phyloP scores from a whole-genome alignment of 2,888 invertebrate genomes.

The Agrotis ipsilon region DNA sequence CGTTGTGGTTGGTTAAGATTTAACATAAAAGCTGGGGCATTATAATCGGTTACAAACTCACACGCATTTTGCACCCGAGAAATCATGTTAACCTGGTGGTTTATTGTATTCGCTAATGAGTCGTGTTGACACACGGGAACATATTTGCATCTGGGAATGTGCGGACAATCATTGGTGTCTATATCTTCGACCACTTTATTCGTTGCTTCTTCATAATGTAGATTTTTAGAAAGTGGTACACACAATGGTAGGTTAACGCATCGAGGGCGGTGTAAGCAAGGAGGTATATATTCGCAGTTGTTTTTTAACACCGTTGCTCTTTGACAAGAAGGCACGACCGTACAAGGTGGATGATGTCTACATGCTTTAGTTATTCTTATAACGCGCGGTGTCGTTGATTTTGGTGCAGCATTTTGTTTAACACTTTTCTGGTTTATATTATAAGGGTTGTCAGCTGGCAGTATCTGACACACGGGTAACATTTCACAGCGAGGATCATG shows the following conservation, averaged over 20 bases:
- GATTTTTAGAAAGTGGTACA: conserved; percentile 79
- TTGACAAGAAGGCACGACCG: conserved; percentile 87
- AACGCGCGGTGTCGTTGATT: conserved; percentile 71
- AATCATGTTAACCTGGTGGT: conserved; percentile 69
- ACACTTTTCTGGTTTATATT: conserved; percentile 67
- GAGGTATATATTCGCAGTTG: conserved; percentile 83
- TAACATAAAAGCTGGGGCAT: conserved; percentile 61
- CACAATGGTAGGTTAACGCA: conserved; percentile 86
- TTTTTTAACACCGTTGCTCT: conserved; percentile 81
- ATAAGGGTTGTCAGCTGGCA: conserved; percentile 74
- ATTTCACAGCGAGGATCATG: conserved; percentile 83
- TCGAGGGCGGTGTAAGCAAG: conserved; percentile 84
- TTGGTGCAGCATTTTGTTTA: conserved; percentile 67
- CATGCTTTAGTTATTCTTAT: conserved; percentile 86
- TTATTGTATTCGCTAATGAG: conserved; percentile 65
- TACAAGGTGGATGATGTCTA: conserved; percentile 86
- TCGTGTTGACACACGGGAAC: conserved; percentile 73
- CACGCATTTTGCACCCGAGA: conserved; percentile 72
- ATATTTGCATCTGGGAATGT: conserved; percentile 73
- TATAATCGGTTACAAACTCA: conserved; percentile 61
- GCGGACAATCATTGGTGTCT: conserved; percentile 68
- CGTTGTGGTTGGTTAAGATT: conserved; percentile 67
- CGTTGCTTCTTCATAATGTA: conserved; percentile 74
- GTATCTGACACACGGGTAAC: conserved; percentile 82
- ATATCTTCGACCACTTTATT: conserved; percentile 69